Evolutionary conservation across 2,113 vertebrate genomes (phyloP).

Genomic region (Boulengeromyrus knoepffleri): DNA sequence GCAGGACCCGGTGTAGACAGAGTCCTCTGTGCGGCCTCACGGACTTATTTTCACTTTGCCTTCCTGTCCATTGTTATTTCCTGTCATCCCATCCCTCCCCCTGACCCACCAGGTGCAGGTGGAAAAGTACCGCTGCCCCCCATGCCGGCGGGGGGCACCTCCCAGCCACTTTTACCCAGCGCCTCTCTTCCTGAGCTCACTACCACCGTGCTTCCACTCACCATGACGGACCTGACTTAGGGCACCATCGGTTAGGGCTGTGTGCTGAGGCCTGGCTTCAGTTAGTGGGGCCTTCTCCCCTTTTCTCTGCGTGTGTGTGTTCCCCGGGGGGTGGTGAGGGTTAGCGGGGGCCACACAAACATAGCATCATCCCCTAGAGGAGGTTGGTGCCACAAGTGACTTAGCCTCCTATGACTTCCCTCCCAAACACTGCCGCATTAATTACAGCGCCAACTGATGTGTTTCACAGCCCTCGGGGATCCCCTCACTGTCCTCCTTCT

Average conservation of each 20-base stretch:
- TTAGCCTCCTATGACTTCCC: conserved; percentile 31
- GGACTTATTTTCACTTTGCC: neutral
- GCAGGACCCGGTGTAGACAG: conserved; percentile 54
- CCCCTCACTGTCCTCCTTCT: conserved; percentile 10
- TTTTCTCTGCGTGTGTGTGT: neutral
- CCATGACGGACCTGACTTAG: conserved; percentile 36
- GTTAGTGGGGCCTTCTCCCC: conserved; percentile 22
- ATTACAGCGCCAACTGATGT: conserved; percentile 47
- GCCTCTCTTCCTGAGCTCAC: neutral
- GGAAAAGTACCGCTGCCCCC: neutral
- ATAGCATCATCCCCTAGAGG: conserved; percentile 17
- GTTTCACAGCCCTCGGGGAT: conserved; percentile 37
- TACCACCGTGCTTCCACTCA: conserved; percentile 17
- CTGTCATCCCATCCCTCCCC: neutral
- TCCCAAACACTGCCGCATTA: conserved; percentile 29
- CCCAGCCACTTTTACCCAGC: neutral
- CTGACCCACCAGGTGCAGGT: neutral
- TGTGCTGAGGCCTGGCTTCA: conserved; percentile 30
- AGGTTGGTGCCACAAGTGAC: conserved; percentile 46
- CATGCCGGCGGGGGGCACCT: neutral
- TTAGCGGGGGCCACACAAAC: conserved; percentile 27
- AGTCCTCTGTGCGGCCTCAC: conserved; percentile 53
- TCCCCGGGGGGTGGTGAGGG: neutral
- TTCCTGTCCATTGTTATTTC: neutral
- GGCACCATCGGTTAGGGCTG: conserved; percentile 26